Evolutionary conservation across 2,888 invertebrate genomes (phyloP).

Genomic region (Nematopogon swammerdamellus): DNA sequence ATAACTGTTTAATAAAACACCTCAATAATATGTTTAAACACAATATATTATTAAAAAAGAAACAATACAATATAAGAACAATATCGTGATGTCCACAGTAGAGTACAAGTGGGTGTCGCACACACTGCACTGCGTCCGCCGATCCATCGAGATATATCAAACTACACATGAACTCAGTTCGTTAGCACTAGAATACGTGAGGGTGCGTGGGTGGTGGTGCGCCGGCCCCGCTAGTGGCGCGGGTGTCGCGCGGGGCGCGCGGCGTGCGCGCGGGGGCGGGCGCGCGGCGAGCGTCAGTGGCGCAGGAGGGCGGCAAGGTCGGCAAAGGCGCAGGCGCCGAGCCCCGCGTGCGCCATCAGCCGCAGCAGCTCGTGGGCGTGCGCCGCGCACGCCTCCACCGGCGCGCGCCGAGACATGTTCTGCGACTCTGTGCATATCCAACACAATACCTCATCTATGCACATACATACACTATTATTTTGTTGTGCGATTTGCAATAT

Average conservation of each 20-base stretch:
- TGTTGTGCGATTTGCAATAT: neutral
- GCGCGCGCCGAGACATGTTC: conserved; percentile 86
- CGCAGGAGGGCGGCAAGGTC: conserved; percentile 81
- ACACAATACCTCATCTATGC: neutral
- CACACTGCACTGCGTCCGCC: neutral
- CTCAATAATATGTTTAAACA: conserved; percentile 31
- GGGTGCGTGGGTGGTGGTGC: conserved; percentile 6
- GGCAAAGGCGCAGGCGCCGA: conserved; percentile 94
- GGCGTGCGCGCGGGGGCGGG: conserved; percentile 6
- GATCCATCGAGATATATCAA: neutral
- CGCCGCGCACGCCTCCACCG: conserved; percentile 87
- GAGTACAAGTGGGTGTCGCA: conserved; percentile 9
- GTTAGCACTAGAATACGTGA: neutral
- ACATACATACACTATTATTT: neutral
- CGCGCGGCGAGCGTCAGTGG: conserved; percentile 49
- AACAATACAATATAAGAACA: conserved; percentile 52
- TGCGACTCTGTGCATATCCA: conserved; percentile 72
- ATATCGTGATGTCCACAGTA: conserved; percentile 47
- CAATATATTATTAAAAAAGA: conserved; percentile 53
- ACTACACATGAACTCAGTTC: neutral
- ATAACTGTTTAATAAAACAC: conserved; percentile 13
- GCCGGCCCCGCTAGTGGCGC: neutral
- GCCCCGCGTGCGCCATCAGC: conserved; percentile 84
- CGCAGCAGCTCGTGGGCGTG: conserved; percentile 87
- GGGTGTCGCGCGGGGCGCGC: neutral